phyloP scores from a whole-genome alignment of 2,888 invertebrate genomes.

The Hirtodrosophila confusa region DNA sequence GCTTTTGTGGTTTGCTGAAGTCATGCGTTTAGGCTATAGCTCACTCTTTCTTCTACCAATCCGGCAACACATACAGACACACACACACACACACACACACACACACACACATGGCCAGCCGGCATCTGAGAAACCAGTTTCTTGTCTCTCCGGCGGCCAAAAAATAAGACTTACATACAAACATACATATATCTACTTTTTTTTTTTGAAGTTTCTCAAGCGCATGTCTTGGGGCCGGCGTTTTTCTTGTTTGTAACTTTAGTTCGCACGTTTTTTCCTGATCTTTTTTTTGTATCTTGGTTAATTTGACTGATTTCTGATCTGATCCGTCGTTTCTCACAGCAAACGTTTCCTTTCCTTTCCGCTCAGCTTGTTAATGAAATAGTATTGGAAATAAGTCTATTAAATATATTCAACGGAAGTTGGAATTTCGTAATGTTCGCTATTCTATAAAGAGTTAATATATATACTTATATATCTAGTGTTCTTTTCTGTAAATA shows the following conservation, averaged over 20 bases:
- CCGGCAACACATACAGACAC: slow-evolving; percentile 17
- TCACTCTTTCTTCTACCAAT: not conserved
- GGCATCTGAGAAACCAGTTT: slow-evolving; percentile 72
- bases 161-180: slow-evolving; percentile 22
- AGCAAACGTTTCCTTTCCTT: slow-evolving; percentile 44
- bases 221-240: slow-evolving; percentile 60
- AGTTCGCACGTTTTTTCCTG: slow-evolving; percentile 76
- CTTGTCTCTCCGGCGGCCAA: slow-evolving; percentile 61
- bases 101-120: slow-evolving; percentile 46
- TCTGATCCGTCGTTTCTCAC: slow-evolving; percentile 16
- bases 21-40: slow-evolving; percentile 65
- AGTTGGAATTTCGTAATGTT: not conserved
- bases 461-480: too few species aligned
- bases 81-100: slow-evolving; percentile 29
- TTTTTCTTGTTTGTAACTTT: slow-evolving; percentile 59
- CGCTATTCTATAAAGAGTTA: too few species aligned
- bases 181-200: slow-evolving; percentile 27
- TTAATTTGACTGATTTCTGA: slow-evolving; percentile 44
- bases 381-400: slow-evolving; percentile 22
- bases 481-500: too few species aligned
- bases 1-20: slow-evolving; percentile 72
- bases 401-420: slow-evolving; percentile 32
- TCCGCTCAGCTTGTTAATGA: slow-evolving; percentile 8
- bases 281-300: slow-evolving; percentile 34
- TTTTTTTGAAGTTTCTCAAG: slow-evolving; percentile 70